A percentile compares a stretch with the other conserved stretches of the same genome.
phyloP scores from a whole-genome alignment of 2,797 vertebrate species.

The Paramormyrops hopkinsi region DNA sequence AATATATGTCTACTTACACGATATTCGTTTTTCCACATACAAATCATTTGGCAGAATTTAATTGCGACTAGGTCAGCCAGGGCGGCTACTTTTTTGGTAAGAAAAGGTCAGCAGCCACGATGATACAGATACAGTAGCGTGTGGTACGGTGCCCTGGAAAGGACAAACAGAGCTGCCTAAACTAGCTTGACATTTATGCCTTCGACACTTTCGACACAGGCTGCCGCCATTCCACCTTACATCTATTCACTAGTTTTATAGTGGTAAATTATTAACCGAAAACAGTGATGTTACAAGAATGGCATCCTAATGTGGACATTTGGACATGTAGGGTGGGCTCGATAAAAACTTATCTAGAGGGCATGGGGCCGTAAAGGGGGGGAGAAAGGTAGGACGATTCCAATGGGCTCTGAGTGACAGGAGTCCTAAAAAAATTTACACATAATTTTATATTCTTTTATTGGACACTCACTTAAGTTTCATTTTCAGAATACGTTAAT shows the following conservation, averaged over 20 bases:
- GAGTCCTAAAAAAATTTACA: background rate
- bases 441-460: background rate
- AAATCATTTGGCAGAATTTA: background rate
- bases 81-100: no score
- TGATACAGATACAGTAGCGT: background rate
- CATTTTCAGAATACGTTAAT: background rate
- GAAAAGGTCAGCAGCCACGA: background rate
- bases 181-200: background rate
- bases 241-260: background rate
- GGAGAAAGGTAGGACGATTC: background rate
- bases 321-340: background rate
- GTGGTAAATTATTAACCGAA: background rate
- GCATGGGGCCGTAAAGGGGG: background rate
- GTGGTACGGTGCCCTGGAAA: background rate
- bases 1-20: background rate
- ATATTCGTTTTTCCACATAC: background rate
- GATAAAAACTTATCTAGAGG: background rate
- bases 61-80: background rate
- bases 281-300: background rate
- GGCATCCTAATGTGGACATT: background rate
- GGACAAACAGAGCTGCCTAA: constrained; percentile 2
- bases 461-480: background rate
- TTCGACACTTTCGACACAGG: background rate
- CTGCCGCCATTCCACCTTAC: background rate
- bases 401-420: background rate